Evolutionary conservation across 2,888 invertebrate genomes (phyloP).

Genomic region (Chorisops tibialis): DNA sequence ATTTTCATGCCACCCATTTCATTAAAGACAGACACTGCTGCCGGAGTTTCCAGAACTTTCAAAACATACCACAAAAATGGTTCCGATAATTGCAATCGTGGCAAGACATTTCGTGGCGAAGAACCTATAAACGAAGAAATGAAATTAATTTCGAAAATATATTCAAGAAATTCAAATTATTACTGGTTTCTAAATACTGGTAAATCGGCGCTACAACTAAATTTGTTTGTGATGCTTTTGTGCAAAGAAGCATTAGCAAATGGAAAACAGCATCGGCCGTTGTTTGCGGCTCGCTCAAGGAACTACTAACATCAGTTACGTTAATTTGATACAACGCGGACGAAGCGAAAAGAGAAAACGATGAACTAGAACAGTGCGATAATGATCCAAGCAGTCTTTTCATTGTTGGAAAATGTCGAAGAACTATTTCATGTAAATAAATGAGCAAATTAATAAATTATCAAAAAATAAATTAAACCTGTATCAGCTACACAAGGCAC

Average conservation of each 20-base stretch:
- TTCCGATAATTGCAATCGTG: constrained; percentile 67
- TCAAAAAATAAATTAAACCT: constrained; percentile 50
- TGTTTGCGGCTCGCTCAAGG: constrained; percentile 64
- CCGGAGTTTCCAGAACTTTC: constrained; percentile 73
- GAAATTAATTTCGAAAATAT: background rate
- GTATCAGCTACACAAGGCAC: constrained; percentile 73
- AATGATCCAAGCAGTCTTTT: constrained; percentile 76
- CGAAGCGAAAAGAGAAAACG: constrained; percentile 64
- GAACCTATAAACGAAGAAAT: constrained; percentile 39
- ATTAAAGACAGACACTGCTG: constrained; percentile 71
- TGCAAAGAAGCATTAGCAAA: constrained; percentile 72
- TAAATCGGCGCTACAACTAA: constrained; percentile 75
- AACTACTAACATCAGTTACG: constrained; percentile 43
- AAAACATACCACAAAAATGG: constrained; percentile 81
- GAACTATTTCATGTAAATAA: constrained; percentile 52
- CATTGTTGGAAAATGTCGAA: constrained; percentile 77
- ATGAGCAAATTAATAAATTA: background rate
- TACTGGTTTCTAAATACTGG: constrained; percentile 60
- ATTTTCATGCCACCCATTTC: constrained; percentile 72
- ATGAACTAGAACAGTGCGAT: constrained; percentile 70
- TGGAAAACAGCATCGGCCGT: constrained; percentile 87
- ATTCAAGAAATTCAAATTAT: background rate
- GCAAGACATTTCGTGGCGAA: constrained; percentile 47
- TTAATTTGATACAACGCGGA: constrained; percentile 51
- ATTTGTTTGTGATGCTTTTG: constrained; percentile 70